These are phyloP conservation scores for Taphrorychus bicolor DNA, from an alignment of 2,888 invertebrate genomes.

Conservation along the genomic window DNA sequence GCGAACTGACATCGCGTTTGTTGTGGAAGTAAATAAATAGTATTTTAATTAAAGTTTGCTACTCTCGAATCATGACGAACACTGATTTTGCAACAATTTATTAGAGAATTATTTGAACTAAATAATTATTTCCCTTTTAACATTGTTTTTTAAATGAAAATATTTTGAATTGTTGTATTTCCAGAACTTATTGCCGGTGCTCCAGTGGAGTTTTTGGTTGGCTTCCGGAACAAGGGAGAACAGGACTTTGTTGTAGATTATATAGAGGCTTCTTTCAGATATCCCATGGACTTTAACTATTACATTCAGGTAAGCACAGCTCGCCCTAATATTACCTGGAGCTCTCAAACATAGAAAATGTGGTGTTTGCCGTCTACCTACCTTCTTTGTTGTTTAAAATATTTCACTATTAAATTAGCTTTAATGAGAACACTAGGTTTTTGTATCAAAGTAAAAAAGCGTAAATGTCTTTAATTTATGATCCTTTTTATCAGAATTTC, in stretches of 20 bases:
- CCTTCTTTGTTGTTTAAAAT: not conserved
- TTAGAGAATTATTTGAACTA: not conserved
- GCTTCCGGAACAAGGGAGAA: slow-evolving; percentile 93
- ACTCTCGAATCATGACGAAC: no score
- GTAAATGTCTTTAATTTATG: not conserved
- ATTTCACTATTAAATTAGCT: not conserved
- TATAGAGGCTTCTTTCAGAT: slow-evolving; percentile 97
- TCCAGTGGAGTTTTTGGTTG: slow-evolving; percentile 93
- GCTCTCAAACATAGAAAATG: not conserved
- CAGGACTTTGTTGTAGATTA: slow-evolving; percentile 91
- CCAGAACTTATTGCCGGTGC: slow-evolving; percentile 90
- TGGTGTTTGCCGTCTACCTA: not conserved
- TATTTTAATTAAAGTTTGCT: no score
- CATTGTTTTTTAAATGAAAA: not conserved
- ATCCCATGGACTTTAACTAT: slow-evolving; percentile 98
- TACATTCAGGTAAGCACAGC: slow-evolving; percentile 71
- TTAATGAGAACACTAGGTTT: not conserved
- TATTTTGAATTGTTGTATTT: not conserved
- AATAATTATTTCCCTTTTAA: not conserved
- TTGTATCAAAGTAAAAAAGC: not conserved
- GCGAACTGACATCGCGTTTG: no score
- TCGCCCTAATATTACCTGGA: no score
- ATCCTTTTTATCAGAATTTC: slow-evolving; percentile 81
- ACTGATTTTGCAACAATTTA: no score
- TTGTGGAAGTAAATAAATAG: no score